Percentiles rank a stretch among this genome's conserved stretches.
Evolutionary conservation across 2,888 invertebrate genomes (phyloP).

Genomic region (Cephus rjabovi): DNA sequence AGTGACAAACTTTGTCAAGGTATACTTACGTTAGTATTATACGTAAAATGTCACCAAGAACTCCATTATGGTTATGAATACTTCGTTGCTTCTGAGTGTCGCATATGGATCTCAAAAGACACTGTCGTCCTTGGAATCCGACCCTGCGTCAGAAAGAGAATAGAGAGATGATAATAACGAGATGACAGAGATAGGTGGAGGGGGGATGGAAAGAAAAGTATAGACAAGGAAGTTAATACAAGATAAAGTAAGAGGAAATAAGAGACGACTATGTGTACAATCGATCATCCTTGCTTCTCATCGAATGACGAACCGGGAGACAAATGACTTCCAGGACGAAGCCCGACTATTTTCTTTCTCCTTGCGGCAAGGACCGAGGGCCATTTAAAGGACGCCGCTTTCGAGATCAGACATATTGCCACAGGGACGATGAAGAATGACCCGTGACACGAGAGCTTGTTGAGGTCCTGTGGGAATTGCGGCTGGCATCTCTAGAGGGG

Average conservation of each 20-base stretch:
- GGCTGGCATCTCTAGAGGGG: neutral
- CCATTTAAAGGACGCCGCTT: neutral
- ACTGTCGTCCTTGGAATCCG: slow-evolving; percentile 55
- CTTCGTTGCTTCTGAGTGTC: slow-evolving; percentile 47
- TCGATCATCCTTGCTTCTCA: neutral
- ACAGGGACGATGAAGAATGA: slow-evolving; percentile 29
- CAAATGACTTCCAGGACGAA: slow-evolving; percentile 27
- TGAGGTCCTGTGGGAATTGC: neutral
- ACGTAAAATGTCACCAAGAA: slow-evolving; percentile 56
- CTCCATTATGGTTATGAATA: slow-evolving; percentile 50
- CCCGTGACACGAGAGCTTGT: neutral
- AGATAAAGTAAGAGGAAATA: neutral
- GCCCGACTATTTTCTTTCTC: slow-evolving; percentile 12
- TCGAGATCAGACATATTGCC: slow-evolving; percentile 15
- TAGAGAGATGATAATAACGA: neutral
- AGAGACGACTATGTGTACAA: neutral
- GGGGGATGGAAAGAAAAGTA: neutral
- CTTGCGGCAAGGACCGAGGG: neutral
- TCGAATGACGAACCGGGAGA: slow-evolving; percentile 15
- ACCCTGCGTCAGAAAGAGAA: slow-evolving; percentile 35
- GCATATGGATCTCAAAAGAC: slow-evolving; percentile 60
- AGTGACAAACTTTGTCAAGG: slow-evolving; percentile 47
- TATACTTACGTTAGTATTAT: slow-evolving; percentile 57
- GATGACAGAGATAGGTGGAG: neutral
- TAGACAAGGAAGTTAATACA: neutral